phyloP scores from a whole-genome alignment of 2,113 vertebrate species.

The Ciconia stormi region DNA sequence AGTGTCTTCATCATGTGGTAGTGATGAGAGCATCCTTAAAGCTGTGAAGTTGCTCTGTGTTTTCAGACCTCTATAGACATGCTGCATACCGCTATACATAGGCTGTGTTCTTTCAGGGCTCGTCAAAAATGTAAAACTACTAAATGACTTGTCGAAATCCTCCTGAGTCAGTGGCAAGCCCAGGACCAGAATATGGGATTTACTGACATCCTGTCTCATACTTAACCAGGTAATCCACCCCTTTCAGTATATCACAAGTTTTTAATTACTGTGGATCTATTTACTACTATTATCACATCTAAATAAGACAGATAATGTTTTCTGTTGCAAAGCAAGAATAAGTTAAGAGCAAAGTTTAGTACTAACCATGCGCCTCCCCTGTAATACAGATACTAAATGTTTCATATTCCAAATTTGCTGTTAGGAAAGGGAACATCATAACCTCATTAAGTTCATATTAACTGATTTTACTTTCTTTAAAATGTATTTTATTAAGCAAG shows the following conservation, averaged over 20 bases:
- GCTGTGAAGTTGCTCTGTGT: fast-evolving
- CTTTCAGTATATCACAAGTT: not conserved
- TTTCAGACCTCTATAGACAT: not conserved
- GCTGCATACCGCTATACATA: fast-evolving
- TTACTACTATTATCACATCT: not conserved
- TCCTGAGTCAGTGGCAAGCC: not conserved
- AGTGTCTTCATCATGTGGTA: not conserved
- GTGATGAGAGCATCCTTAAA: not conserved
- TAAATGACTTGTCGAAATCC: not conserved
- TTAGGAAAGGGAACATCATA: not conserved
- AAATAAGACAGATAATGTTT: not conserved
- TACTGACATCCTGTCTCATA: not conserved
- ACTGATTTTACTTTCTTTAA: conserved; percentile 19
- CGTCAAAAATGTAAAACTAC: not conserved
- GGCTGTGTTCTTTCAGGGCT: not conserved
- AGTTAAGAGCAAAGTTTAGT: not conserved
- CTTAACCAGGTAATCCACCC: not conserved
- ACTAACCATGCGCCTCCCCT: not conserved
- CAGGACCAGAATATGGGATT: not conserved
- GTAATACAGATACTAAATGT: not conserved
- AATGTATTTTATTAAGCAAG: conserved; percentile 69
- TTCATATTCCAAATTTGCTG: not conserved
- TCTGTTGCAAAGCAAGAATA: not conserved
- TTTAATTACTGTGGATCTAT: not conserved
- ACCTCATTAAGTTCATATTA: conserved; percentile 23